Evolutionary conservation across 2,888 invertebrate genomes (phyloP), one percentile per base, ranked within the genome.

Genomic region (Sminthurinus aureus): DNA sequence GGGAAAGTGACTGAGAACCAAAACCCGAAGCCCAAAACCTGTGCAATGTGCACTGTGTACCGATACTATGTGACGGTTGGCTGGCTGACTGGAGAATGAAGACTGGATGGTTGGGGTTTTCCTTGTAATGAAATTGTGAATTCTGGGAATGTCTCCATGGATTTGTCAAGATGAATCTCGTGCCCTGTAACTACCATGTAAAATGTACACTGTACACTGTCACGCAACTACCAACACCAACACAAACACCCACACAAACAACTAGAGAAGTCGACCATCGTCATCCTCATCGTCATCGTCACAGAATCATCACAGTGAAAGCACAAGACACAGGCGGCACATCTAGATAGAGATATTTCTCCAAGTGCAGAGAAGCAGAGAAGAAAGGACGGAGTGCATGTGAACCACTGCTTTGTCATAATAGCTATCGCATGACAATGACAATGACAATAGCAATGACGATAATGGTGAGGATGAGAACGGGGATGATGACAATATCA

Each of bases 51-150:
- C 6, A 38, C 38, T 38, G 38, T 38, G 38, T 38, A 38, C 1
- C 38, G 38, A 4, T 38, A 38, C 38, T 38, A 6, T 38, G 38
- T 38, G 38, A 38, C 38, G 38, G 38, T 38, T 78, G 78, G 64
- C 64, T 78, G 77, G 64, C 77, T 78, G 64, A 24, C 64, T 78
- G 26, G 76, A 18, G 26, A 64, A 22, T 18, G 6, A 22, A 71
- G 24, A 22, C 24, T 78, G 24, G 58, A 26, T 78, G 77, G 58
- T 51, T 18, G 13, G 58, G 4, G 66, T 78, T 64, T 64, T 22
- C 38, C 50, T 38, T 75, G 76, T 86, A 87, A 87, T 87, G 87
- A 87, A 85, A 87, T 87, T 87, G 85, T 85, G 84, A 85, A 87
- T 87, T 87, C 87, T 78, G 85, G 50, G 51, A 77, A 67, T 80